Base-by-base conservation (phyloP, 2,113 vertebrate species). In the Apeltes quadracus region DNA sequence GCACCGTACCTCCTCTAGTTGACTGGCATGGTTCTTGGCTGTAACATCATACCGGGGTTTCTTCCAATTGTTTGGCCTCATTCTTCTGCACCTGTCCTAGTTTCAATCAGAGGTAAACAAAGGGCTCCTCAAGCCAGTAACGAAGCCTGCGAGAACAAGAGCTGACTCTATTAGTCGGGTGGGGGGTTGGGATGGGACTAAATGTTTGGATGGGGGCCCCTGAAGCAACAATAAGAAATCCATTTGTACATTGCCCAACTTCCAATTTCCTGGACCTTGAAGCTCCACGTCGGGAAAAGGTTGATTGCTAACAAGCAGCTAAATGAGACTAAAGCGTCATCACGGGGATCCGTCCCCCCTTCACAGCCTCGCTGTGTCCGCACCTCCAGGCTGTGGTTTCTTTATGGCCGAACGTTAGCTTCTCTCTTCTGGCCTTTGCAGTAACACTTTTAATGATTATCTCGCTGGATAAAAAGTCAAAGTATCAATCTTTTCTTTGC, bases 91-190 rank as follows among this genome's bases (percentile, higher is more conserved):
- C 77, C 80, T 87, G 69, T 38, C 79, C 72, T 22, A 61, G 65
- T 84, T 84, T 76, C 57, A 29, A 82, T 74, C 6, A 5, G 38
- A 69, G 50, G 66, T 69, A 79, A 86, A 87, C 83, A 85, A 85
- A 79, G 65, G 54, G 81, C 72, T 61, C 78, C 69, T 78, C 46
- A 1, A 50, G 78, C 70, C 2, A 1, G 25, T 54, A 78, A 76
- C 65, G 76, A 80, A 78, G 67, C 39, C 61, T 38, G 65, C 63
- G n/a, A 83, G 84, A 87, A 70, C 71, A 76, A 29, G 82, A 86
- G 73, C 61, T 14, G 63, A 25, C n/a, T 70, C 81, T 75, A 68
- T 84, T 77, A 72, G 61, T 0, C 1, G 70, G 34, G 69, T 74
- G 84, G 74, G 76, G 75, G 79, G 79, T 61, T 62, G 84, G 80